Evolutionary conservation across 2,113 vertebrate species (phyloP), one percentile per base, ranked within the genome.

Genomic region (Elephas maximus): DNA sequence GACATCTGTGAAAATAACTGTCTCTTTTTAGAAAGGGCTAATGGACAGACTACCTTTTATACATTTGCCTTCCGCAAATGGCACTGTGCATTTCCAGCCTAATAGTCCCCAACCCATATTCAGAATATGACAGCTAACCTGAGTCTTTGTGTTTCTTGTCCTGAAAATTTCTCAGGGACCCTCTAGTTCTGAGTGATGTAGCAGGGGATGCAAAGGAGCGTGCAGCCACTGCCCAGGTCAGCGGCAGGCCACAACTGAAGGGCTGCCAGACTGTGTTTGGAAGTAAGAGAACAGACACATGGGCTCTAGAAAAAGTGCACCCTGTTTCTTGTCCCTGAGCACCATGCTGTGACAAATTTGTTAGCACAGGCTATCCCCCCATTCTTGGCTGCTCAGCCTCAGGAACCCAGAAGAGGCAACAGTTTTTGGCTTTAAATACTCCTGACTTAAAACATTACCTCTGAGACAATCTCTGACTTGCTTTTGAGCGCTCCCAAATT

Each of bases 11-110:
- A 82, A 82, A 90, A 94, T 23, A 20, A 20, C 74, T 30, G 10
- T 80, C n/a, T 30, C 53, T 82, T 81, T 92, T 89, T 60, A 81
- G n/a, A 51, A 93, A 92, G 37, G 20, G n/a, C 30, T 90, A 71
- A 48, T 41, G 76, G 80, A 73, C 12, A 77, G 53, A 88, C 41
- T 14, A 10, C 28, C 67, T 37, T 86, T 91, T 71, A 62, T 45
- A 88, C 4, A 65, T 78, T n/a, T 62, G 67, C n/a, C 23, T 65
- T 74, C 30, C 45, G 95, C 71, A 53, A 80, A 95, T 18, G 80
- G 26, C n/a, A 93, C 23, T 69, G 62, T 30, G 4, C 8, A 71
- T 37, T 89, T 80, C 93, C 71, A n/a, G 12, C 14, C 82, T 33
- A 74, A 57, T 8, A 69, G 18, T 17, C 65, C 63, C 17, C n/a